Evolutionary conservation across 2,888 invertebrate genomes (phyloP), one percentile per base, ranked within the genome.

Genomic region (Folsomia candida): DNA sequence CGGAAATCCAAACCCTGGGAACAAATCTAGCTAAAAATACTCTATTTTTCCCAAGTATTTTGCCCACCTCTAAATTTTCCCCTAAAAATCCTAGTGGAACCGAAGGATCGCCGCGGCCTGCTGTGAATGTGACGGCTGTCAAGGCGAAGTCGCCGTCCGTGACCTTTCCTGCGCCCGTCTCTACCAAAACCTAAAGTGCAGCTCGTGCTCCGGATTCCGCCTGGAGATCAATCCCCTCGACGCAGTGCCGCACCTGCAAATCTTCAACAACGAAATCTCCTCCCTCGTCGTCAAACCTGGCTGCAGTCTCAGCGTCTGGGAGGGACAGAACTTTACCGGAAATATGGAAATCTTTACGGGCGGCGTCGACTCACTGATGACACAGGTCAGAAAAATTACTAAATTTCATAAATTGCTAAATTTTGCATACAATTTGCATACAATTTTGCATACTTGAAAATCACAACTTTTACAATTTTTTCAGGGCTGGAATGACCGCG

Each of bases 71-170:
- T n/a, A n/a, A n/a, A n/a, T n/a, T 67, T 67, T 3, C 29, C 26
- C 59, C n/a, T n/a, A 18, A 61, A 9, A n/a, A 58, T 58, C 27
- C 9, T 27, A 70, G 70, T 70, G 70, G 73, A 68, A 70, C 26
- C 63, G 67, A 27, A 68, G 68, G 57, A 70, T 73, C 29, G 58
- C 27, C 27, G 68, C 68, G 58, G 72, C 74, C 9, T 74, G 74
- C 27, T 74, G 75, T 47, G 72, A 75, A 60, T 75, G 75, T 51
- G 75, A 75, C 64, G 75, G 75, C n/a, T 75, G 75, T 20, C 20
- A 37, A 24, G 75, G 75, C 9, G 69, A 70, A 64, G 64, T 62
- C 20, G 68, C 75, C 6, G 25, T 51, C 27, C 51, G 67, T 6
- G 72, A 70, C 26, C 58, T 75, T 4, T 62, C 70, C 25, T 75